These are phyloP conservation scores for Pelusios castaneus DNA, from an alignment of 2,113 vertebrate genomes.

Conservation along the genomic window DNA sequence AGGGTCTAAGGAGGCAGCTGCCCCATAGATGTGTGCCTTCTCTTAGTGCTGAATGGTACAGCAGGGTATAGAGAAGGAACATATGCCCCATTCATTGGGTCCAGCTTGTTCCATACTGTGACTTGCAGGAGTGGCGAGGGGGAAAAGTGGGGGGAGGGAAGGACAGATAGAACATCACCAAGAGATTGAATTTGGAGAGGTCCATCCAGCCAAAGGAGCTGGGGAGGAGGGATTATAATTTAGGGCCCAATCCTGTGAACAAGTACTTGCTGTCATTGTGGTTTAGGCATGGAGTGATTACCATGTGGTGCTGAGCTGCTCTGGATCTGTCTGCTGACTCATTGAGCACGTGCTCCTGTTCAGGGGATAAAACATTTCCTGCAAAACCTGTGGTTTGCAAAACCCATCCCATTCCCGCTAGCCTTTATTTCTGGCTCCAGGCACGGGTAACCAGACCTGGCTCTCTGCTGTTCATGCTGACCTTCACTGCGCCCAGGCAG, in stretches of 20 bases:
- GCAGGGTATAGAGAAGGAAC: too few species aligned
- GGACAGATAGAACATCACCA: neutral
- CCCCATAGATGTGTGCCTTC: too few species aligned
- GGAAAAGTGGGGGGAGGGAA: neutral
- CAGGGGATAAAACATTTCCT: neutral
- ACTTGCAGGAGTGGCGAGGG: too few species aligned
- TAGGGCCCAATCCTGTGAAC: neutral
- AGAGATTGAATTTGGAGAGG: neutral
- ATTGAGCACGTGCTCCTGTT: fast-evolving
- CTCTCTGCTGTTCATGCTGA: fast-evolving
- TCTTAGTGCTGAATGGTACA: too few species aligned
- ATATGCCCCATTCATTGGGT: too few species aligned
- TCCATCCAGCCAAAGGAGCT: neutral
- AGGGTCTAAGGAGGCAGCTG: too few species aligned
- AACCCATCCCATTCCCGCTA: neutral
- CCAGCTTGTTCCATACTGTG: too few species aligned
- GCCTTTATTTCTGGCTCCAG: fast-evolving
- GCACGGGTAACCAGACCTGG: neutral
- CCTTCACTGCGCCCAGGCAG: fast-evolving
- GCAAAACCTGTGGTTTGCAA: fast-evolving
- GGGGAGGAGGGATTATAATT: too few species aligned
- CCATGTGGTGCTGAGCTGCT: neutral
- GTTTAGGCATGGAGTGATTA: neutral
- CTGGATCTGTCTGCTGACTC: fast-evolving
- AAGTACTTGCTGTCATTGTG: neutral